These are phyloP conservation scores for Ictidomys tridecemlineatus DNA, from an alignment of 2,113 vertebrate genomes.

Conservation along the genomic window DNA sequence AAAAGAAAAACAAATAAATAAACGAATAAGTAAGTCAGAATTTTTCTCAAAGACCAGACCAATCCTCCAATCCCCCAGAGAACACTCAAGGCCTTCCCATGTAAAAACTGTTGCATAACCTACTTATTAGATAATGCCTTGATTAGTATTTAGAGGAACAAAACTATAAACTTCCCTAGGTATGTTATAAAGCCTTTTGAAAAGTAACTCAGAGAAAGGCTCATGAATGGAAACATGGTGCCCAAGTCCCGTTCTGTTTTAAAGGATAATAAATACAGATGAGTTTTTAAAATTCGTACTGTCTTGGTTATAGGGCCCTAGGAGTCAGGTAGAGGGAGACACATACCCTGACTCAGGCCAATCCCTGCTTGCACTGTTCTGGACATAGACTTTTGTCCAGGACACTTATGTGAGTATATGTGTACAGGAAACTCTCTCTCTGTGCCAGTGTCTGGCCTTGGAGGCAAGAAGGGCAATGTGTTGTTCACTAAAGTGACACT, in stretches of 20 bases:
- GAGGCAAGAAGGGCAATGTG: neutral
- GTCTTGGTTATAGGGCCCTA: neutral
- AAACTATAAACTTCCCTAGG: no score
- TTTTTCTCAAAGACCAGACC: neutral
- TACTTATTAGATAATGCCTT: neutral
- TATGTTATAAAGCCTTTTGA: no score
- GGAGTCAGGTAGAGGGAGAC: constrained; percentile 15
- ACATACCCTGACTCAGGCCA: neutral
- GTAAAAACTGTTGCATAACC: constrained; percentile 37
- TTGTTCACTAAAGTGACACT: neutral
- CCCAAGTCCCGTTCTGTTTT: no score
- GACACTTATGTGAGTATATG: no score
- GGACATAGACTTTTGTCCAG: neutral
- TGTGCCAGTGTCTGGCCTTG: neutral
- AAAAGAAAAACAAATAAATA: neutral
- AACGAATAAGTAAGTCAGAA: neutral
- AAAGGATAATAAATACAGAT: no score
- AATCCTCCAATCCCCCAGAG: neutral
- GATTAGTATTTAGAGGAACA: no score
- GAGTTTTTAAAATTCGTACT: no score
- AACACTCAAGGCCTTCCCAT: neutral
- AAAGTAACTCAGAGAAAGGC: no score
- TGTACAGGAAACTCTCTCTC: neutral
- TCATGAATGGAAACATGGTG: no score
- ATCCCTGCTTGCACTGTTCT: neutral